Evolutionary conservation across 2,888 invertebrate genomes (phyloP).

Genomic region (Ennomos fuscantarius): DNA sequence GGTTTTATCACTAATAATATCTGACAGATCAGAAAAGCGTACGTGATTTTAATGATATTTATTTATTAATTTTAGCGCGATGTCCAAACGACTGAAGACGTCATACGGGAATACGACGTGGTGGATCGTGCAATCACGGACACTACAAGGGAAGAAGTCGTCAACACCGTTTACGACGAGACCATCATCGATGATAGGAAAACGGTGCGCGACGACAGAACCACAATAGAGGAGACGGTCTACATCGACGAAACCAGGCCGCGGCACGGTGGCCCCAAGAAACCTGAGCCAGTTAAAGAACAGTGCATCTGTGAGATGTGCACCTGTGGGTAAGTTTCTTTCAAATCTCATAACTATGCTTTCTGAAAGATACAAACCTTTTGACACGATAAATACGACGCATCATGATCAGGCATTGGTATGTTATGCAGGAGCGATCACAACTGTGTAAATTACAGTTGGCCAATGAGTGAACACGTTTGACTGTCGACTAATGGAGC

Average conservation of each 20-base stretch:
- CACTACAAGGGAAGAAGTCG: conserved; percentile 72
- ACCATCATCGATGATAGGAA: conserved; percentile 75
- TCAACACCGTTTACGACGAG: conserved; percentile 79
- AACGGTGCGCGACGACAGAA: conserved; percentile 78
- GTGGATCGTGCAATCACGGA: conserved; percentile 82
- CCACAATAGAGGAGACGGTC: conserved; percentile 66
- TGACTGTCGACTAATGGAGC: conserved; percentile 40
- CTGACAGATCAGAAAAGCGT: not conserved
- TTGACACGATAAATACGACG: conserved; percentile 33
- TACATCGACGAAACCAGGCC: conserved; percentile 73
- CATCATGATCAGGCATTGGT: conserved; percentile 22
- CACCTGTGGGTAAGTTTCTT: conserved; percentile 92
- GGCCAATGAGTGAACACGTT: conserved; percentile 35
- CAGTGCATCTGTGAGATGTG: conserved; percentile 96
- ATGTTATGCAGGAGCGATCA: conserved; percentile 22
- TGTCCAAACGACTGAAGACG: conserved; percentile 80
- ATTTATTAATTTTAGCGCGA: conserved; percentile 67
- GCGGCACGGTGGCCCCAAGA: conserved; percentile 72
- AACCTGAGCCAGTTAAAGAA: conserved; percentile 86
- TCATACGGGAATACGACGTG: conserved; percentile 77
- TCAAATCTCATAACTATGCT: conserved; percentile 4
- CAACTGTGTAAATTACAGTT: conserved; percentile 34
- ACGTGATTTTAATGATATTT: conserved; percentile 10
- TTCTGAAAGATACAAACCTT: conserved; percentile 22
- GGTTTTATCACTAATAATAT: too few relatives aligned